Evolutionary conservation across 2,797 vertebrate genomes (phyloP).

Genomic region (Fringilla coelebs): DNA sequence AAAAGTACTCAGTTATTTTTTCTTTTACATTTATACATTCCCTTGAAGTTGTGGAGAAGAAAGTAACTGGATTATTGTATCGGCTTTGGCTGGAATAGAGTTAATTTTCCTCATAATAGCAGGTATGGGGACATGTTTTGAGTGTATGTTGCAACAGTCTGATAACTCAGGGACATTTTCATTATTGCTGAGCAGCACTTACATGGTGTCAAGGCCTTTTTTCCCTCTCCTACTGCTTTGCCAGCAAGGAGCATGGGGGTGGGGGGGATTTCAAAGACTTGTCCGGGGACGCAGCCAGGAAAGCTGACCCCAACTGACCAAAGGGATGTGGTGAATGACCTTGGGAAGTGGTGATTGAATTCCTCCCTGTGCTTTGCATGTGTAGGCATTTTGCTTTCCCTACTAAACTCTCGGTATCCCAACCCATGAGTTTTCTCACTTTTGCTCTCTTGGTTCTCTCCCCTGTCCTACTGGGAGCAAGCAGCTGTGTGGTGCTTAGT

Average conservation of each 20-base stretch:
- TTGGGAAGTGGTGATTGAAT: background rate
- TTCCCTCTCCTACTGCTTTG: background rate
- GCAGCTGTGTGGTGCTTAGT: background rate
- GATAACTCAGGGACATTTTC: background rate
- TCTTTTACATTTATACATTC: background rate
- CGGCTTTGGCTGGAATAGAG: background rate
- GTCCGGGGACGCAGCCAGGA: background rate
- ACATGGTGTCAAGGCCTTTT: background rate
- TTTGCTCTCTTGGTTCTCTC: background rate
- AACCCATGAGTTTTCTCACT: background rate
- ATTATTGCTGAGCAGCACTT: background rate
- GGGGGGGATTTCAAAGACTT: fast-evolving
- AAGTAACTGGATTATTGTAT: background rate
- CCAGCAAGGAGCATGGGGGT: background rate
- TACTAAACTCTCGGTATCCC: background rate
- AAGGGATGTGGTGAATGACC: background rate
- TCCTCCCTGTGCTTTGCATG: background rate
- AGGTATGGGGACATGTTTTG: background rate
- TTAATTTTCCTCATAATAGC: background rate
- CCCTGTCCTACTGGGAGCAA: background rate
- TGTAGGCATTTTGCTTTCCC: background rate
- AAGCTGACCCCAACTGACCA: background rate
- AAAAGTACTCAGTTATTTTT: background rate
- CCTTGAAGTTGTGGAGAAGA: background rate
- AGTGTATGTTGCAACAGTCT: background rate